Conservation (phyloP, 2,113 vertebrate genomes). For the Semnornis frantzii region DNA sequence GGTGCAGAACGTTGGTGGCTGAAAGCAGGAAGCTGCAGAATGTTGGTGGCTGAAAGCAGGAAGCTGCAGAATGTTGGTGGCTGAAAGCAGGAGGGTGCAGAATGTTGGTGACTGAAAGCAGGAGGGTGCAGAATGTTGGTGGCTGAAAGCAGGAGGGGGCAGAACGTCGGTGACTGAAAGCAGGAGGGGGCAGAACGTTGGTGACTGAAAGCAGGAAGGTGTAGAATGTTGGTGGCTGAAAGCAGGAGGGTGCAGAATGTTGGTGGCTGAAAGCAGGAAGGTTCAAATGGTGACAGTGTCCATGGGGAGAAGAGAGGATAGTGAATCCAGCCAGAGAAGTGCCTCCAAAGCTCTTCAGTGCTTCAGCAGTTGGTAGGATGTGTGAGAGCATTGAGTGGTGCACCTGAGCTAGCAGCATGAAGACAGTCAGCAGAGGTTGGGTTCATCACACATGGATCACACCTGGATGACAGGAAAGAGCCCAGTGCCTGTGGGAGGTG, state of each 20-base stretch:
- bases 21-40: no score
- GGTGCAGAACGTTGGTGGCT: no score
- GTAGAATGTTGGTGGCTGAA: no score
- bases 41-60: no score
- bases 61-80: no score
- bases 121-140: no score
- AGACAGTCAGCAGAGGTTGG: neutral
- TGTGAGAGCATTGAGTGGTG: neutral
- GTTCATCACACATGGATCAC: neutral
- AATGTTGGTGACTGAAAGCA: no score
- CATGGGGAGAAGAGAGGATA: neutral
- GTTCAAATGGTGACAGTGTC: neutral
- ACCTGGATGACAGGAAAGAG: neutral
- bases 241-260: no score
- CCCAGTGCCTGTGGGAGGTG: neutral
- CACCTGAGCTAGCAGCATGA: neutral
- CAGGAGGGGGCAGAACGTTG: neutral
- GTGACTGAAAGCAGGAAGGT: no score
- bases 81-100: no score
- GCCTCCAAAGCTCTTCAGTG: neutral
- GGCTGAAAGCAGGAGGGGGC: no score
- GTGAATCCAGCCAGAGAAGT: neutral
- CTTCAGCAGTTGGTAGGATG: fast-evolving
- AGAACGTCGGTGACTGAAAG: neutral
- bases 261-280: no score